Evolutionary conservation across 2,797 vertebrate genomes (phyloP), one percentile per base, ranked within the genome.

Genomic region (Phrynocephalus forsythii): DNA sequence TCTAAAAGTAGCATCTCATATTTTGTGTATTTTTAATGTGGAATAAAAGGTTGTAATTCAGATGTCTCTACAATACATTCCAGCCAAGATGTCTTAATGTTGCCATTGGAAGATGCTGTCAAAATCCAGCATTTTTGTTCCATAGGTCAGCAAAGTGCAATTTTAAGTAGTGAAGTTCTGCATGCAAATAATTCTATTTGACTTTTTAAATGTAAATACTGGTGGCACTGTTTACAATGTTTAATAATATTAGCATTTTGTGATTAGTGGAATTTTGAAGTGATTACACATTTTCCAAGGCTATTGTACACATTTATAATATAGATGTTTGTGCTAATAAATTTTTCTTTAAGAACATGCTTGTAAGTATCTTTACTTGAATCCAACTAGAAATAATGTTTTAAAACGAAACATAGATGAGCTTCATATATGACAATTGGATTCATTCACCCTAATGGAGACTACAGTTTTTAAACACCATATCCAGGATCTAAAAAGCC

Each of bases 261-360:
- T 94, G 91, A 82, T 82, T 69, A 38, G 93, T 94, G 92, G 81
- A 89, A 92, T 94, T 95, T 93, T 92, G n/a, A 94, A 92, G 91
- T 94, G 93, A 88, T 92, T 89, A 90, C 92, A 63, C 89, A 91
- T 94, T 95, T 95, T 94, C 86, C 89, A 90, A 85, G 44, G 88
- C 85, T 94, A 93, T 81, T 0, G 69, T 90, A 94, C 78, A 89
- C 88, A 89, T 92, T 93, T 95, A 91, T 91, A 94, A 90, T 68
- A 87, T 90, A 82, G 92, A 91, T 87, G 89, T 93, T 94, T 94
- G 94, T 94, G 94, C 91, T 89, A 95, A 95, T 95, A 95, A 95
- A 95, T 82, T 88, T 94, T 90, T 93, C 92, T 95, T 95, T 94
- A 94, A 94, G 88, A 93, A 94, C 20, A 22, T 86, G 0, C 24